These are phyloP conservation scores for Tyto alba DNA, from an alignment of 2,113 vertebrate genomes.

Conservation along the genomic window DNA sequence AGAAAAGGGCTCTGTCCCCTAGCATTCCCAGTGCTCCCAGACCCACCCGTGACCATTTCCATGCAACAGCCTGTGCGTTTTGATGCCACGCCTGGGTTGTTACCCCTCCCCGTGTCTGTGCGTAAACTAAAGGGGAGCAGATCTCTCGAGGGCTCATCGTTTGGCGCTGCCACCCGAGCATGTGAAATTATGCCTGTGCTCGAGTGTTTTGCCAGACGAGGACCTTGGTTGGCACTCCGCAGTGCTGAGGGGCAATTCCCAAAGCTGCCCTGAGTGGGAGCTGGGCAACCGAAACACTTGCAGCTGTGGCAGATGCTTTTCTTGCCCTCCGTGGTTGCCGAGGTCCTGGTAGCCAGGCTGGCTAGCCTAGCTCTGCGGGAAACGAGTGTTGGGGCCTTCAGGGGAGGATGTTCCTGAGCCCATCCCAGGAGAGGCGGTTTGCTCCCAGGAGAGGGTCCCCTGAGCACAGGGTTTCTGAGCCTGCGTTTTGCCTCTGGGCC, in stretches of 20 bases:
- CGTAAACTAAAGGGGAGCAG: neutral
- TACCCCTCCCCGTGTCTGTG: rapidly evolving
- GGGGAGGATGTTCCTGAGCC: neutral
- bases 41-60: neutral
- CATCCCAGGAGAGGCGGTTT: neutral
- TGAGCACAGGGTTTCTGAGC: neutral
- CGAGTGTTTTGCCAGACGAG: neutral
- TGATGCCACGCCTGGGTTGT: neutral
- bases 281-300: neutral
- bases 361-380: neutral
- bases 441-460: neutral
- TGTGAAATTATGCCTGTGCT: neutral
- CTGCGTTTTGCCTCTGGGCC: neutral
- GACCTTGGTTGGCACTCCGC: neutral
- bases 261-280: neutral
- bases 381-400: neutral
- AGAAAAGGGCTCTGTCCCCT: neutral
- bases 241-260: neutral
- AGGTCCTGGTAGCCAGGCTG: neutral
- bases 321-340: neutral
- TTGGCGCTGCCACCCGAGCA: rapidly evolving
- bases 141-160: rapidly evolving
- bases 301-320: neutral
- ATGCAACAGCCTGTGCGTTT: neutral
- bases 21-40: neutral